Conservation (phyloP, 2,888 invertebrate genomes). For the Drosophila differens region DNA sequence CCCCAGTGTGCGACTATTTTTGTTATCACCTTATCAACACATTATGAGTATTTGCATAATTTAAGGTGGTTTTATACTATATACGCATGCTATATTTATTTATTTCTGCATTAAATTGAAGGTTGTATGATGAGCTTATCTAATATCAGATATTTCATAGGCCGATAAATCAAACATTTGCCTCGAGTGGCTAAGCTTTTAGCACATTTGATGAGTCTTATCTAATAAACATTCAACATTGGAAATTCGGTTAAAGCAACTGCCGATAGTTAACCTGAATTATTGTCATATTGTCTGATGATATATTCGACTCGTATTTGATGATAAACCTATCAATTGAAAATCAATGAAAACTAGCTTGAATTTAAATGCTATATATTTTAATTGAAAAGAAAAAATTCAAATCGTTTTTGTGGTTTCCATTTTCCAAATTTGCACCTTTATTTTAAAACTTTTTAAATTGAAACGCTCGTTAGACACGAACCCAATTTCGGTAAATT, state of each 20-base stretch:
- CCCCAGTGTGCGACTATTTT: conserved; percentile 2
- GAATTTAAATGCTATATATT: not conserved
- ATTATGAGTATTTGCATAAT: conserved; percentile 56
- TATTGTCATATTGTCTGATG: conserved; percentile 1
- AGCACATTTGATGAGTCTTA: conserved; percentile 32
- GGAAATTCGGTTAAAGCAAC: conserved; percentile 17
- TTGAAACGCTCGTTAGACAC: not conserved
- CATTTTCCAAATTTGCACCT: not conserved
- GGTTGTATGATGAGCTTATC: conserved; percentile 37
- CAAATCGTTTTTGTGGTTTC: no score
- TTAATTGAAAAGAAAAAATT: not conserved
- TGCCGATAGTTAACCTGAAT: conserved; percentile 26
- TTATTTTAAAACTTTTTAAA: not conserved
- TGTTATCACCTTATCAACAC: conserved; percentile 65
- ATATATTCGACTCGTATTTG: not conserved
- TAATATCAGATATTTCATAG: conserved; percentile 23
- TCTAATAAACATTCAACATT: conserved; percentile 24
- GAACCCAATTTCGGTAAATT: not conserved
- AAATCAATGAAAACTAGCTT: not conserved
- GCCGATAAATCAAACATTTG: conserved; percentile 27
- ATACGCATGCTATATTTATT: conserved; percentile 5
- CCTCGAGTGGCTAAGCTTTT: conserved; percentile 20
- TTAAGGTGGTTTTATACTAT: conserved; percentile 23
- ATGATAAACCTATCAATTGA: not conserved
- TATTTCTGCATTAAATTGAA: conserved; percentile 11